Evolutionary conservation across 2,797 vertebrate species (phyloP).

Genomic region (Glyptemys insculpta): DNA sequence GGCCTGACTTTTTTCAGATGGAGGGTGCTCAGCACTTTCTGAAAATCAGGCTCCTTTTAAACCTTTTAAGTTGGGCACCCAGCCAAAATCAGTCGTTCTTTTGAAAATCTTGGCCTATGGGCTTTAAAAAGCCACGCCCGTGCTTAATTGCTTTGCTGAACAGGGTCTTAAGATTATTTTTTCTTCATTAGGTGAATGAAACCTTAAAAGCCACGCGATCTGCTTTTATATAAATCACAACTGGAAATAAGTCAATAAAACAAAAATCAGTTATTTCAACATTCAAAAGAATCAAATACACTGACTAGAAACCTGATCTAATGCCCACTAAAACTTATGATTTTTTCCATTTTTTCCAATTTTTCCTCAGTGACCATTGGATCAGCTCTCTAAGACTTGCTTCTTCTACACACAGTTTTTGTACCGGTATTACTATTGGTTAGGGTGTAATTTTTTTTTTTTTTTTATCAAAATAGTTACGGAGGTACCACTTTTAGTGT

Average conservation of each 20-base stretch:
- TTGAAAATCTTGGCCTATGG: neutral
- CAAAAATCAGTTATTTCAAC: neutral
- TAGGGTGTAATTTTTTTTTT: neutral
- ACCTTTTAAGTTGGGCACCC: no score
- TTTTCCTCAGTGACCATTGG: neutral
- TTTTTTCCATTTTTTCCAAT: neutral
- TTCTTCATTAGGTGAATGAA: neutral
- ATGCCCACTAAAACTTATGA: accelerated
- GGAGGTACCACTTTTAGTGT: neutral
- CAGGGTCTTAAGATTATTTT: no score
- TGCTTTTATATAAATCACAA: neutral
- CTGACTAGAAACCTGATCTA: neutral
- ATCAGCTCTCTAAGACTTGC: neutral
- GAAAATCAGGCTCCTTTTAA: no score
- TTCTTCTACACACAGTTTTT: no score
- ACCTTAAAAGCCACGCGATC: neutral
- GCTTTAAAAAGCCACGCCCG: neutral
- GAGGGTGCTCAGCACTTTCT: no score
- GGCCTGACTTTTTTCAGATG: no score
- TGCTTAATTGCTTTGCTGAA: neutral
- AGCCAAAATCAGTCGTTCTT: no score
- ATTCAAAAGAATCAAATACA: neutral
- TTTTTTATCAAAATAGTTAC: neutral
- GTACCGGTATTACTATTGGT: neutral
- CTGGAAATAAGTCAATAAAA: neutral